phyloP scores from a whole-genome alignment of 2,888 invertebrate species.

The Epirrita christyi region DNA sequence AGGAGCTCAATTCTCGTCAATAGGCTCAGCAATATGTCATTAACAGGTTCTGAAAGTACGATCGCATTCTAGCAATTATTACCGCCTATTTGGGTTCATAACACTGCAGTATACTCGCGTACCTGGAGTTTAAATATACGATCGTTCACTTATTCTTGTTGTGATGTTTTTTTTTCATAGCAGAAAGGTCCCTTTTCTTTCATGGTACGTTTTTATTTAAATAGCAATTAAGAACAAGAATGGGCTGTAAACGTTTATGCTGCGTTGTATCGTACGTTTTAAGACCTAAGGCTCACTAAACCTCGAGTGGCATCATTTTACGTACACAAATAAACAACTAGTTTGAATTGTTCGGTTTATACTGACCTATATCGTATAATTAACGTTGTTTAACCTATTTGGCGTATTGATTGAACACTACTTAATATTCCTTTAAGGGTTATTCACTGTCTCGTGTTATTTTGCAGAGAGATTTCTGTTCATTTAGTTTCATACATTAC shows the following conservation, averaged over 20 bases:
- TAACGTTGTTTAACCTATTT: conserved; percentile 19
- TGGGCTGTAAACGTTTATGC: conserved; percentile 79
- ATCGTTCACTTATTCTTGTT: conserved; percentile 59
- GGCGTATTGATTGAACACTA: conserved; percentile 12
- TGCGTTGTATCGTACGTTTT: conserved; percentile 69
- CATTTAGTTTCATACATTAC: background rate
- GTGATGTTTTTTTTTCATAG: conserved; percentile 56
- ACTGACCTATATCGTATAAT: conserved; percentile 30
- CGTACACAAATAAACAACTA: conserved; percentile 48
- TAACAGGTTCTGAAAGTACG: conserved; percentile 28
- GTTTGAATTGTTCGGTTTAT: conserved; percentile 34
- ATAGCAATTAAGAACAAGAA: conserved; percentile 82
- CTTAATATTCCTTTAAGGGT: conserved; percentile 1
- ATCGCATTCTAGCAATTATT: conserved; percentile 39
- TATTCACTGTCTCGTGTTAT: background rate
- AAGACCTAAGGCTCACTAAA: conserved; percentile 60
- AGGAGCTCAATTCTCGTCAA: conserved; percentile 45
- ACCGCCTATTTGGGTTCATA: conserved; percentile 48
- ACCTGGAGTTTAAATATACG: conserved; percentile 57
- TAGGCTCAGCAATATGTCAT: conserved; percentile 34
- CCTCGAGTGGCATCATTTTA: conserved; percentile 64
- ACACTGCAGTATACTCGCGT: conserved; percentile 46
- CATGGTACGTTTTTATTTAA: conserved; percentile 80
- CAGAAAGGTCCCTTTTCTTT: conserved; percentile 66
- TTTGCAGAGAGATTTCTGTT: background rate